phyloP scores from a whole-genome alignment of 1,140 invertebrate genomes.

The Popillia japonica region DNA sequence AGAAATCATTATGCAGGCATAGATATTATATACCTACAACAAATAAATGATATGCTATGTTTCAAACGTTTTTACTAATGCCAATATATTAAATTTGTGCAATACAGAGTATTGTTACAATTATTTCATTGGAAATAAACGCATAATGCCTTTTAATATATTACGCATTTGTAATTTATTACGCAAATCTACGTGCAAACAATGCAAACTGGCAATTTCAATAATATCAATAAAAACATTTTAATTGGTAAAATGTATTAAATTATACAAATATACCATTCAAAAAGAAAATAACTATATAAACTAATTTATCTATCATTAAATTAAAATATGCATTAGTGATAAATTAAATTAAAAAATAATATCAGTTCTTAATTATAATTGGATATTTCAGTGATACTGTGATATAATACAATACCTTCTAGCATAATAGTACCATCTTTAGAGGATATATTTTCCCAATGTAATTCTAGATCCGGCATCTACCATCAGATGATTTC shows the following conservation, averaged over 20 bases:
- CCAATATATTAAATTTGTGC: background rate
- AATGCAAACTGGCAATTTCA: background rate
- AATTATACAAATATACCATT: background rate
- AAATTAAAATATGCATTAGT: too few species aligned
- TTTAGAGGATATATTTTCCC: too few species aligned
- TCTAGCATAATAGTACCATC: too few species aligned
- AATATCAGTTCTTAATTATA: too few species aligned
- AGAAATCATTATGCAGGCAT: background rate
- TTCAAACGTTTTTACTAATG: conserved; percentile 25
- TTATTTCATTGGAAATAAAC: conserved; percentile 11
- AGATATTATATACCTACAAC: background rate
- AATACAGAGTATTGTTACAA: conserved; percentile 2
- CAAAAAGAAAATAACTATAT: background rate
- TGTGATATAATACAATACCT: too few species aligned
- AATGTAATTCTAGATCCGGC: too few species aligned
- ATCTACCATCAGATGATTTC: too few species aligned
- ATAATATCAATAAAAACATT: conserved; percentile 19
- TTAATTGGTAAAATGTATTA: background rate
- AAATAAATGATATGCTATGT: conserved; percentile 28
- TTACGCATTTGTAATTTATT: conserved; percentile 10
- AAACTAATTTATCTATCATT: too few species aligned
- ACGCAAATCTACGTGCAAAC: background rate
- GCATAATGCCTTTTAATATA: background rate
- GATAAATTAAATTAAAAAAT: too few species aligned
- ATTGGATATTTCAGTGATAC: too few species aligned